Evolutionary conservation across 2,888 invertebrate genomes (phyloP), one percentile per base, ranked within the genome.

Genomic region (Stictocephala bisonia): DNA sequence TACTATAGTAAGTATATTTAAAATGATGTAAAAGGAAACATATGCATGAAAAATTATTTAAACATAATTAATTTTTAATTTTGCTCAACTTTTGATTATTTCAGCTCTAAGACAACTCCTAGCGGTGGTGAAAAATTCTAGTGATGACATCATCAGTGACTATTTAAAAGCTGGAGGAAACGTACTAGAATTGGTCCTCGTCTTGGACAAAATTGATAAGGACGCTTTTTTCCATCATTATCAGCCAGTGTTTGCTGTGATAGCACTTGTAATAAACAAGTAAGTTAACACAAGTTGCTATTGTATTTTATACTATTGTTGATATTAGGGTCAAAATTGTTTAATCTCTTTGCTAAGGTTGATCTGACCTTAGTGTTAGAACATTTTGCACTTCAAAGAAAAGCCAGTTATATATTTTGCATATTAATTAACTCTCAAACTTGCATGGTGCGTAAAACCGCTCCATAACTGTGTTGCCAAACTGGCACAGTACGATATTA

Each of bases 101-200:
- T 15, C 64, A 64, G 64, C 64, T 26, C 2, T 64, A 35, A 64
- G 40, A 27, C 64, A 64, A 40, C 44, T 64, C 11, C 18, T 64
- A 40, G 64, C 44, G 18, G 64, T 64, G 4, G 44, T 40, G 0
- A 40, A 64, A 22, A 64, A 64, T 22, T 26, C 44, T 3, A 40
- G 18, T 64, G 44, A 26, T 22, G n/a, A 2, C n/a, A 44, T 44
- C 15, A 26, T 64, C 7, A 40, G 18, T 44, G 64, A 64, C 26
- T 64, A 26, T 11, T 26, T 64, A 22, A 44, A 26, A 6, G 24
- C 24, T 4, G 64, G 64, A 44, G 64, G 64, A n/a, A 64, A 26
- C 26, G 64, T 44, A 27, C 18, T 44, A 11, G 64, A 64, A 41
- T 24, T 64, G 13, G 27, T 64, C 22, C 44, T 44, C 3, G 44